A percentile compares a stretch with the other conserved stretches of the same genome.
Evolutionary conservation across 64 coral and sea anemone genomes (phyloP).

Genomic region (Orbicella faveolata): DNA sequence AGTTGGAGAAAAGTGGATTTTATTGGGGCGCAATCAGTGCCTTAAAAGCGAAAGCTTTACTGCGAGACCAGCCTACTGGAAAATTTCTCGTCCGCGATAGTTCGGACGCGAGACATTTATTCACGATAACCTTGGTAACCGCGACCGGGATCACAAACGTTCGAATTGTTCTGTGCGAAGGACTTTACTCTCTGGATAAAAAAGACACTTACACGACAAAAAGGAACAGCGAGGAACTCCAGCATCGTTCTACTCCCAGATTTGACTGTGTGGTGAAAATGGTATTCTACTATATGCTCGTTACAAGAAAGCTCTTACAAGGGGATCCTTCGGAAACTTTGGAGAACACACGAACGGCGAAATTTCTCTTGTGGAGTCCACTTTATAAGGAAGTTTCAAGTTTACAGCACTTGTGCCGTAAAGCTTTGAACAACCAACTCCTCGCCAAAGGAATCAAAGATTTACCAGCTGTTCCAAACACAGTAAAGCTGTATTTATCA

Average conservation of each 20-base stretch:
- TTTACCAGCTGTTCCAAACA: background rate
- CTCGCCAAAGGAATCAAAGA: background rate
- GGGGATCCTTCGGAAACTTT: background rate
- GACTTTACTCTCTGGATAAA: slow-evolving; percentile 52
- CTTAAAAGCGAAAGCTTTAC: slow-evolving; percentile 53
- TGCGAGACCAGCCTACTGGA: slow-evolving; percentile 56
- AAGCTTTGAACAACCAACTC: slow-evolving; percentile 28
- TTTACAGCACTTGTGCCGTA: slow-evolving; percentile 66
- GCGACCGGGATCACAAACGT: slow-evolving; percentile 53
- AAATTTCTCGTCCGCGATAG: slow-evolving; percentile 72
- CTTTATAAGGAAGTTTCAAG: slow-evolving; percentile 43
- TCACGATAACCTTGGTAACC: slow-evolving; percentile 56
- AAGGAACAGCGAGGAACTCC: background rate
- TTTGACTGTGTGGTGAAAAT: slow-evolving; percentile 69
- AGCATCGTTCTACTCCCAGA: slow-evolving; percentile 12
- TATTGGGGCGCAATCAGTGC: slow-evolving; percentile 65
- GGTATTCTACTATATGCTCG: slow-evolving; percentile 58
- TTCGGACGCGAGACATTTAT: slow-evolving; percentile 56
- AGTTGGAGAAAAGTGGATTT: slow-evolving; percentile 61
- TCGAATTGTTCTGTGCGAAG: slow-evolving; percentile 44
- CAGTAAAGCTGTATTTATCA: slow-evolving; percentile 48
- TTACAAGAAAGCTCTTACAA: slow-evolving; percentile 20
- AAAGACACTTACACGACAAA: background rate
- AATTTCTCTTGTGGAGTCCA: slow-evolving; percentile 32
- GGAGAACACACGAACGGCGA: background rate